Evolutionary conservation across 2,888 invertebrate species (phyloP).

Genomic region (Eupithecia dodoneata): DNA sequence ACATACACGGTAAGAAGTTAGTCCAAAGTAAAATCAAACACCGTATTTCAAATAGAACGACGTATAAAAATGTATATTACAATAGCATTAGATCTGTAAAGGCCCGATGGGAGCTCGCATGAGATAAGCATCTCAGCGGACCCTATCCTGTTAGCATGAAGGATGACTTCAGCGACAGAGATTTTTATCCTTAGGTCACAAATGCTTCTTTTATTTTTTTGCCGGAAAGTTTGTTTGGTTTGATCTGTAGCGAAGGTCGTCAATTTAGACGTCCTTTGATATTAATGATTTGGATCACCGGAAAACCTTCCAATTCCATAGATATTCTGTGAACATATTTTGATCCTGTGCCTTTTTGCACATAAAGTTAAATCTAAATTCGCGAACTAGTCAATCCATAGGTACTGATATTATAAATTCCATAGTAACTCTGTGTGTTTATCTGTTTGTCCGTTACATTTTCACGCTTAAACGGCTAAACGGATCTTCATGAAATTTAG

Average conservation of each 20-base stretch:
- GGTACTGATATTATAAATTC: not conserved
- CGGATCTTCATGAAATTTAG: too few species aligned
- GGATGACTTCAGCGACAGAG: conserved; percentile 39
- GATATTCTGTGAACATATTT: not conserved
- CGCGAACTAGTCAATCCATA: not conserved
- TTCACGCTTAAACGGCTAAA: too few species aligned
- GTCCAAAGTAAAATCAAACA: conserved; percentile 2
- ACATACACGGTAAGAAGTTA: not conserved
- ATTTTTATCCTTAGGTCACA: conserved; percentile 36
- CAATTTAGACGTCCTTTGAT: not conserved
- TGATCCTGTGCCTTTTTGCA: not conserved
- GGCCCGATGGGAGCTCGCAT: conserved; percentile 39
- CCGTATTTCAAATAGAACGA: conserved; percentile 29
- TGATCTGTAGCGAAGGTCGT: not conserved
- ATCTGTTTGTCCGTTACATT: too few species aligned
- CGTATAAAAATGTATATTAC: conserved; percentile 38
- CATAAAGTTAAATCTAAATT: not conserved
- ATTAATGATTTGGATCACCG: not conserved
- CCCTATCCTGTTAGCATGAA: conserved; percentile 42
- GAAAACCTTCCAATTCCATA: not conserved
- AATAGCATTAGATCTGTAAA: conserved; percentile 39
- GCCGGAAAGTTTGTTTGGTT: not conserved
- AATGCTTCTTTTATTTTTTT: conserved; percentile 8
- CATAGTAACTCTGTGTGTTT: too few species aligned
- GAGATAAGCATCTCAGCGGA: conserved; percentile 45